Conservation (phyloP, 1,140 invertebrate species). For the Drosophila sechellia region DNA sequence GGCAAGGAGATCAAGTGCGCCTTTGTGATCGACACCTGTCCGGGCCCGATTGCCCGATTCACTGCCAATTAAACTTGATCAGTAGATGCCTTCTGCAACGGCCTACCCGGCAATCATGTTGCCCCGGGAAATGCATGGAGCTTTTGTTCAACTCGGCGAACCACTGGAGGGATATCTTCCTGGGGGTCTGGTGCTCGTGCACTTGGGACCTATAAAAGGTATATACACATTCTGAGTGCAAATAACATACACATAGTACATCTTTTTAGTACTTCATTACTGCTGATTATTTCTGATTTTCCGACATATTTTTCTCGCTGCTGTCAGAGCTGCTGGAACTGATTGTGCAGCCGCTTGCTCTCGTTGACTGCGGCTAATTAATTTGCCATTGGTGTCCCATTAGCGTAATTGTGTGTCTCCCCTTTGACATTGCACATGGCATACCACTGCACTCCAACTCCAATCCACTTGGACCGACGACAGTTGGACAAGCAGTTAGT, state of each 20-base stretch:
- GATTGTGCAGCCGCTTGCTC: neutral
- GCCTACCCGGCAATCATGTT: neutral
- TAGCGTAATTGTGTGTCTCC: constrained; percentile 82
- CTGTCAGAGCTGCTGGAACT: neutral
- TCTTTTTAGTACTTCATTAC: too few species aligned
- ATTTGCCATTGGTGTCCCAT: constrained; percentile 84
- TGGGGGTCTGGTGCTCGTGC: neutral
- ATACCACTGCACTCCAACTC: neutral
- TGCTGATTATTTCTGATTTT: too few species aligned
- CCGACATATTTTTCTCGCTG: neutral
- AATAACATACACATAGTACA: too few species aligned
- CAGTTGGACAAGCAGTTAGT: constrained; percentile 34
- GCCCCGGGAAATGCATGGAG: constrained; percentile 7
- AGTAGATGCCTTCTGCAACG: constrained; percentile 1
- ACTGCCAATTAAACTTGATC: constrained; percentile 26
- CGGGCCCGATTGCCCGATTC: constrained; percentile 2
- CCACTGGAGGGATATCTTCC: neutral
- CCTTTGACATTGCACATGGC: constrained; percentile 63
- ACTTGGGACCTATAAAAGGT: neutral
- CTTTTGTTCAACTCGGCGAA: constrained; percentile 5
- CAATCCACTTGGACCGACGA: constrained; percentile 11
- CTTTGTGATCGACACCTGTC: constrained; percentile 43
- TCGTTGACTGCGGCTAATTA: constrained; percentile 71
- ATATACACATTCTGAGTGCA: too few species aligned
- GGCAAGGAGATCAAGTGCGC: constrained; percentile 23